Conservation (phyloP, 2,113 vertebrate genomes). For the Atherinomorus stipes region DNA sequence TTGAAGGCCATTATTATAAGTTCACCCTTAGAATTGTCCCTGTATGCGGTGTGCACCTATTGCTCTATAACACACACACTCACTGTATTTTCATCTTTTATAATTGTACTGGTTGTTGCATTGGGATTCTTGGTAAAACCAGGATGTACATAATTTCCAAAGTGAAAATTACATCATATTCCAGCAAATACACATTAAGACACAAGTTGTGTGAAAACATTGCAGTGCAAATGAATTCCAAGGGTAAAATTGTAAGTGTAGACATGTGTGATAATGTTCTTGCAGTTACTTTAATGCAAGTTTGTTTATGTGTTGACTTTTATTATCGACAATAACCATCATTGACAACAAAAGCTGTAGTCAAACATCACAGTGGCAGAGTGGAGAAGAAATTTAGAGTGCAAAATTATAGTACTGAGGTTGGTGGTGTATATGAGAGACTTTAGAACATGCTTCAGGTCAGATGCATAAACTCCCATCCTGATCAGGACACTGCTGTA, state of each 20-base stretch:
- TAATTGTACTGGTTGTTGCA: background rate
- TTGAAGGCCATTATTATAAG: too few relatives aligned
- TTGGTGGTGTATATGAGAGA: background rate
- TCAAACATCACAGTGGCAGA: constrained; percentile 5
- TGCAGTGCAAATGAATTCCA: background rate
- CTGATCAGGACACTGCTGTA: background rate
- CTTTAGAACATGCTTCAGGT: background rate
- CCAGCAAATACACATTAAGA: background rate
- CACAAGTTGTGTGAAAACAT: background rate
- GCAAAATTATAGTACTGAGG: constrained; percentile 10
- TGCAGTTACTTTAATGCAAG: background rate
- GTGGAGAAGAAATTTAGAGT: background rate
- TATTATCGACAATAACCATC: background rate
- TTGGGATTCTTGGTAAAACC: too few relatives aligned
- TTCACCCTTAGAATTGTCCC: background rate
- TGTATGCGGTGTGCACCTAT: background rate
- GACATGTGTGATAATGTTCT: background rate
- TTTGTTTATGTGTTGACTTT: background rate
- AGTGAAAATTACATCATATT: constrained; percentile 23
- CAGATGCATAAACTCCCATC: background rate
- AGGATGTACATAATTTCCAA: constrained; percentile 1
- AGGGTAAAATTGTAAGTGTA: background rate
- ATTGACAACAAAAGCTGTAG: background rate
- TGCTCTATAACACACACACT: background rate
- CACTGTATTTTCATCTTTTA: constrained; percentile 4